Evolutionary conservation across 2,113 vertebrate species (phyloP).

Genomic region (Syngnathus typhle): DNA sequence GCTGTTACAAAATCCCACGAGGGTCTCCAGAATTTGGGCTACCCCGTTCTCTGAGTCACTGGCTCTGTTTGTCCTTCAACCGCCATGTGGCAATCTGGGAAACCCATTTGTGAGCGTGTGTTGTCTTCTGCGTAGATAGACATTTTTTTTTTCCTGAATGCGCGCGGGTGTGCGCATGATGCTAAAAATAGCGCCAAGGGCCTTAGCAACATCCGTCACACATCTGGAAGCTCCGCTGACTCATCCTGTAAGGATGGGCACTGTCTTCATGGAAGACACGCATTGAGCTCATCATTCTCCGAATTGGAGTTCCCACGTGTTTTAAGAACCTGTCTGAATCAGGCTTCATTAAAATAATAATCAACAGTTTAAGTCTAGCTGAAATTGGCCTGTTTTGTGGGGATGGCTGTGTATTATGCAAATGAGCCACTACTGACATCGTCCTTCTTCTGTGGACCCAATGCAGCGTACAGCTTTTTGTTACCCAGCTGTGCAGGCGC

Average conservation of each 20-base stretch:
- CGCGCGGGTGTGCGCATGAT: constrained; percentile 28
- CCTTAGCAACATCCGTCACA: constrained; percentile 46
- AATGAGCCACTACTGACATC: too few species aligned
- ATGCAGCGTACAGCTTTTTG: background rate
- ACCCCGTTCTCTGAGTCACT: constrained; percentile 20
- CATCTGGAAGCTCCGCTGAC: constrained; percentile 40
- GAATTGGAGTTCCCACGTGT: background rate
- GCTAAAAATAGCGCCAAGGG: constrained; percentile 57
- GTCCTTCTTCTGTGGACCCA: background rate
- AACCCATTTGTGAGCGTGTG: constrained; percentile 22
- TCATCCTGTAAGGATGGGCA: constrained; percentile 37
- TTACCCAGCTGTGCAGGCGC: background rate
- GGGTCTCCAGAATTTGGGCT: constrained; percentile 35
- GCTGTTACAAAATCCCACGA: constrained; percentile 28
- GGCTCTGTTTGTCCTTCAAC: constrained; percentile 12
- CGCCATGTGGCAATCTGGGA: background rate
- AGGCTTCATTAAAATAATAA: too few species aligned
- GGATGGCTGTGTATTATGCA: too few species aligned
- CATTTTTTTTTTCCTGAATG: background rate
- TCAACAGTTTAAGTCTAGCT: too few species aligned
- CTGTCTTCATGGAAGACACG: constrained; percentile 2
- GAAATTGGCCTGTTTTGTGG: too few species aligned
- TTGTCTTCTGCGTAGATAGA: background rate
- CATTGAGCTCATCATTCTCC: background rate
- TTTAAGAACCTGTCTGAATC: background rate